These are phyloP conservation scores for Anoplolepis gracilipes DNA, from an alignment of 1,140 invertebrate genomes.

Conservation along the genomic window DNA sequence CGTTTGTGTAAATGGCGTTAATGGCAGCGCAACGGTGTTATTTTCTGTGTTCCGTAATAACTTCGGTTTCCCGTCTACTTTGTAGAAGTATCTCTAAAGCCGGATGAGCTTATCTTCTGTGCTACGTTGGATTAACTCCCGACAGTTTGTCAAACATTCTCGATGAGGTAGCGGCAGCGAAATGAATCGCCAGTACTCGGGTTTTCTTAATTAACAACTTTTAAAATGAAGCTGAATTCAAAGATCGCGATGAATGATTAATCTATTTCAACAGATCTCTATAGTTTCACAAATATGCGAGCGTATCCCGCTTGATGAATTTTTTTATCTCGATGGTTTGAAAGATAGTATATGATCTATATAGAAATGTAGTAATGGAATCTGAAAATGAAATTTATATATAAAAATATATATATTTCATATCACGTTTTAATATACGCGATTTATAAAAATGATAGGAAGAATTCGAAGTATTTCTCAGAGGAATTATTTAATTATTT, in stretches of 20 bases:
- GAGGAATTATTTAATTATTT: background rate
- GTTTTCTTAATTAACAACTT: constrained; percentile 18
- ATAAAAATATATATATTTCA: too few species aligned
- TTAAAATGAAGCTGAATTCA: background rate
- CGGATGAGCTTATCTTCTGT: constrained; percentile 22
- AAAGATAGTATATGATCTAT: background rate
- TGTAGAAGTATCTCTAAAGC: constrained; percentile 25
- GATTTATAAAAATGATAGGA: background rate
- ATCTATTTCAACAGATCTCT: constrained; percentile 16
- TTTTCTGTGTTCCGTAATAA: constrained; percentile 36
- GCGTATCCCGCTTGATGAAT: background rate
- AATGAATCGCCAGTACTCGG: background rate
- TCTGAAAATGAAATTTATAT: background rate
- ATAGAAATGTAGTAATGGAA: too few species aligned
- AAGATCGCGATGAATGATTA: background rate
- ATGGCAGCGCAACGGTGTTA: constrained; percentile 13
- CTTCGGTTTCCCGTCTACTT: background rate
- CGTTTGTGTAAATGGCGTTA: constrained; percentile 34
- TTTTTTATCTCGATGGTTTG: constrained; percentile 2
- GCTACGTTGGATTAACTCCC: constrained; percentile 23
- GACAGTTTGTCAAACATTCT: constrained; percentile 33
- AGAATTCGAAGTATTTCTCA: background rate
- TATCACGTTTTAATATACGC: background rate
- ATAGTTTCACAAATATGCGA: background rate
- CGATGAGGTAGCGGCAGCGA: background rate